Percentiles rank a stretch among this genome's conserved stretches.
These are phyloP conservation scores for Acromyrmex heyeri DNA, from an alignment of 1,140 invertebrate genomes.

Conservation along the genomic window DNA sequence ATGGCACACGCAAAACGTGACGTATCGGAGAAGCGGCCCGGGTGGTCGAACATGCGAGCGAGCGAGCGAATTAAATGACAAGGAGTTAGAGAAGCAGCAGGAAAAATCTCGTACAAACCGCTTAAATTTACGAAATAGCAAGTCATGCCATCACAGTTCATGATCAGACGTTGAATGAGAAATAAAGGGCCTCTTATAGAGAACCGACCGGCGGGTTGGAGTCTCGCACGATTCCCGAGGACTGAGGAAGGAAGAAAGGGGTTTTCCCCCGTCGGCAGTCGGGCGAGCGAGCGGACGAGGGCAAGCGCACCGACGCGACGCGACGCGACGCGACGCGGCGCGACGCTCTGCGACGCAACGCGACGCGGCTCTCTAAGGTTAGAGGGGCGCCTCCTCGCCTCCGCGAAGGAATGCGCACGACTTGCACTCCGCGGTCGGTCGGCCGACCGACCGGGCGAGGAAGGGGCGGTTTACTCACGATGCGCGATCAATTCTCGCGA, in stretches of 20 bases:
- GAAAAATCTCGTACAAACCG: slow-evolving; percentile 68
- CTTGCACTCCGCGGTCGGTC: slow-evolving; percentile 50
- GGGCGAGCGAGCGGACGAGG: slow-evolving; percentile 2
- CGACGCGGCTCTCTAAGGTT: slow-evolving; percentile 74
- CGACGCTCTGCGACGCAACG: neutral
- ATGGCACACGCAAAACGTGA: slow-evolving; percentile 23
- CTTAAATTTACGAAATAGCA: slow-evolving; percentile 80
- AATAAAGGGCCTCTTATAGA: slow-evolving; percentile 32
- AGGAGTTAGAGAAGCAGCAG: neutral
- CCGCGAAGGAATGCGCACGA: slow-evolving; percentile 77
- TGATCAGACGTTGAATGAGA: slow-evolving; percentile 42
- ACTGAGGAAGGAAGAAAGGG: slow-evolving; percentile 64
- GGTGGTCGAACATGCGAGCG: neutral
- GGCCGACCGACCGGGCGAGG: neutral
- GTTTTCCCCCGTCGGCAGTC: slow-evolving; percentile 9
- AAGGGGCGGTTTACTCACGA: slow-evolving; percentile 65
- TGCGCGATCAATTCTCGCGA: slow-evolving; percentile 79
- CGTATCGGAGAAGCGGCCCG: neutral
- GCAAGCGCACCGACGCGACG: slow-evolving; percentile 38
- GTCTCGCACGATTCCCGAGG: slow-evolving; percentile 40
- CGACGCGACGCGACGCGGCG: slow-evolving; percentile 25
- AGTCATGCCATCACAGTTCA: slow-evolving; percentile 77
- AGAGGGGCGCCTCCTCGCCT: slow-evolving; percentile 60
- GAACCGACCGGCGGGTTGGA: slow-evolving; percentile 19
- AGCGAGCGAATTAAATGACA: neutral